These are phyloP conservation scores for Circaetus cinerascens DNA, from an alignment of 2,113 vertebrate species.

Conservation along the genomic window DNA sequence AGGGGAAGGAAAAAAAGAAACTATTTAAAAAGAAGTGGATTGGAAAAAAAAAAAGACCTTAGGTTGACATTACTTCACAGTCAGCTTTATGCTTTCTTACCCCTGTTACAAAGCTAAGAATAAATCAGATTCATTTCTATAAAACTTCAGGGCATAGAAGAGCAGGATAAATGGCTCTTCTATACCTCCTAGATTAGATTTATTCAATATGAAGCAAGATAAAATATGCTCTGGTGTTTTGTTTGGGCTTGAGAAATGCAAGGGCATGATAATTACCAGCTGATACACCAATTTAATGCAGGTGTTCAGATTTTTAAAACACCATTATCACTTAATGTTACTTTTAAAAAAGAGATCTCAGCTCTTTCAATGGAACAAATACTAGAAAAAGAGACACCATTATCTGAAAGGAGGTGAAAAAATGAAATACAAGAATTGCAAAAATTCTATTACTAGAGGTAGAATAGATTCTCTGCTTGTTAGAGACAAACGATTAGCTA, in stretches of 20 bases:
- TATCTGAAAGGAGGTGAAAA: background rate
- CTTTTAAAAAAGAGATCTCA: background rate
- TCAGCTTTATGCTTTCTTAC: background rate
- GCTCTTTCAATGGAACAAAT: background rate
- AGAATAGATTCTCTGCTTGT: background rate
- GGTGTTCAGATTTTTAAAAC: background rate
- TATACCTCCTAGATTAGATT: background rate
- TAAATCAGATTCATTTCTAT: background rate
- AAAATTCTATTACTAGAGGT: background rate
- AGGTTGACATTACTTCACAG: background rate
- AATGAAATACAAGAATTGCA: background rate
- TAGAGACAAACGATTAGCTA: background rate
- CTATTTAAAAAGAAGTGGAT: background rate
- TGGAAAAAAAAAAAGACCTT: background rate
- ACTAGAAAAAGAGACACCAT: background rate
- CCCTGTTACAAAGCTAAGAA: background rate
- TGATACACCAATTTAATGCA: background rate
- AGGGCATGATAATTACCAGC: background rate
- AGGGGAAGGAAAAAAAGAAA: background rate
- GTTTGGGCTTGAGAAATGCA: background rate
- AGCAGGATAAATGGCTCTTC: background rate
- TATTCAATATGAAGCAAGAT: background rate
- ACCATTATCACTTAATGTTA: background rate
- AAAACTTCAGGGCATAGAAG: background rate
- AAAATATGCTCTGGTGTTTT: background rate